Percentiles rank a stretch among this genome's conserved stretches.
Conservation (phyloP, 2,797 vertebrate species). For the Fundulus diaphanus region DNA sequence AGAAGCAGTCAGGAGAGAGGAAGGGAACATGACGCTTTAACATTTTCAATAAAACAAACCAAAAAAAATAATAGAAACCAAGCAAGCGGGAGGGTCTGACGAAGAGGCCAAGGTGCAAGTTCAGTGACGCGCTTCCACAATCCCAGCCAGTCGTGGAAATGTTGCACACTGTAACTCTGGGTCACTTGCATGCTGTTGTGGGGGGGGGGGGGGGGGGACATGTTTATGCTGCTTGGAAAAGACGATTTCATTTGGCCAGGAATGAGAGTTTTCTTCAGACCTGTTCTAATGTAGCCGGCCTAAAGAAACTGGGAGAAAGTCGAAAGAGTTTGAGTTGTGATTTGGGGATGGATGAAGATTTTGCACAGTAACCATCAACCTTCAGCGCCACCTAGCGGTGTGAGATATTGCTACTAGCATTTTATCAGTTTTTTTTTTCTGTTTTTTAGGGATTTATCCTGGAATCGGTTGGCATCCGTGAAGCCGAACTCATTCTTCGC, state of each 20-base stretch:
- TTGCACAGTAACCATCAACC: neutral
- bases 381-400: neutral
- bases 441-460: slow-evolving; percentile 87
- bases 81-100: neutral
- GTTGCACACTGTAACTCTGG: neutral
- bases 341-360: neutral
- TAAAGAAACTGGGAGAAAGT: neutral
- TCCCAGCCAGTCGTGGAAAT: neutral
- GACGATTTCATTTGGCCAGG: neutral
- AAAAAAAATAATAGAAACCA: no score
- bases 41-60: neutral
- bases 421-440: neutral
- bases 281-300: neutral
- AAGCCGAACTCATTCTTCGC: slow-evolving; percentile 87
- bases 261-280: neutral
- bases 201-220: no score
- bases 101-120: neutral
- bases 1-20: neutral
- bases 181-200: no score
- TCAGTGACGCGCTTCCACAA: no score
- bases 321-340: neutral
- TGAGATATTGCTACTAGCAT: neutral
- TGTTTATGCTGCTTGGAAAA: neutral
- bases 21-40: neutral
- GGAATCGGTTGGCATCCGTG: slow-evolving; percentile 88